phyloP scores from a whole-genome alignment of 2,888 invertebrate genomes.

The Iselma pallidipennis region DNA sequence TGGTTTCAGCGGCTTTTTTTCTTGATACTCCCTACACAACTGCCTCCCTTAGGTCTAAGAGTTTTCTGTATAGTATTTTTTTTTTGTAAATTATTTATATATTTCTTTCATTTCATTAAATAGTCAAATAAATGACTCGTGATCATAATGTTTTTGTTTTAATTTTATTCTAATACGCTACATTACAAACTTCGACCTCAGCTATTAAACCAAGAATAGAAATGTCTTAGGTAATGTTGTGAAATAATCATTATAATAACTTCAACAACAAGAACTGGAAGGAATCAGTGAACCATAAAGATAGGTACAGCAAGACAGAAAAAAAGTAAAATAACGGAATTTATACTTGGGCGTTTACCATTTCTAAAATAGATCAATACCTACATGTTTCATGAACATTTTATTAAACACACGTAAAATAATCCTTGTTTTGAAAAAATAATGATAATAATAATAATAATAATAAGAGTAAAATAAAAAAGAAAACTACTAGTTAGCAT shows the following conservation, averaged over 20 bases:
- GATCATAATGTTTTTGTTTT: not conserved
- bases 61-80: conserved; percentile 3
- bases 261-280: not conserved
- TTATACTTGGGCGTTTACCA: not conserved
- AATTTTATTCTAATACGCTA: too few relatives aligned
- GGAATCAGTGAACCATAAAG: not conserved
- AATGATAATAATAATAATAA: too few relatives aligned
- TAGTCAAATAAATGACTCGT: conserved; percentile 2
- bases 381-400: not conserved
- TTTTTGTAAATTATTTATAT: conserved; percentile 8
- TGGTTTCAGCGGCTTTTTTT: not conserved
- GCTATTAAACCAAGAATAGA: not conserved
- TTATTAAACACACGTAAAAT: not conserved
- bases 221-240: not conserved
- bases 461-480: too few relatives aligned
- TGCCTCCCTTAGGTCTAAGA: conserved; percentile 7
- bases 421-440: not conserved
- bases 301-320: not conserved
- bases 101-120: not conserved
- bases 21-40: not conserved
- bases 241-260: not conserved
- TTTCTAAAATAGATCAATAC: not conserved
- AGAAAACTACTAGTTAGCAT: too few relatives aligned
- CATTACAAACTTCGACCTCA: not conserved
- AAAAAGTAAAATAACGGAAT: not conserved